Evolutionary conservation across 2,797 vertebrate genomes (phyloP).

Genomic region (Acridotheres tristis): DNA sequence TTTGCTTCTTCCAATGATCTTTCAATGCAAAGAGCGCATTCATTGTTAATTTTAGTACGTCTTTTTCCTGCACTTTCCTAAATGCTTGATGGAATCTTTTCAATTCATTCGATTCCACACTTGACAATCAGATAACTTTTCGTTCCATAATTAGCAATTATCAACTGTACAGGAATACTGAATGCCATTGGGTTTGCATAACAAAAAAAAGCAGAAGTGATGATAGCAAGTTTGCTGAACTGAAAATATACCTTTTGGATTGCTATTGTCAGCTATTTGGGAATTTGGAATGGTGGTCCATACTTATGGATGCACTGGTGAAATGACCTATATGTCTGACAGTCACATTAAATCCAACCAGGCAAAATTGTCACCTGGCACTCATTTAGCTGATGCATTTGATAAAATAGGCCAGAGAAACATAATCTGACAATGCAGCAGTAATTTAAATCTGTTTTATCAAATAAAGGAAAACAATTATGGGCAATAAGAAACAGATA

Average conservation of each 20-base stretch:
- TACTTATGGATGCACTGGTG: background rate
- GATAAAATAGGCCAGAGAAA: background rate
- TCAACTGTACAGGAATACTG: conserved; percentile 37
- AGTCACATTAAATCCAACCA: background rate
- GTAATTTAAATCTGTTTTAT: conserved; percentile 20
- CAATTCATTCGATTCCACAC: conserved; percentile 23
- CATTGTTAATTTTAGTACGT: conserved; percentile 58
- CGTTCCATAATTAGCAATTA: conserved; percentile 63
- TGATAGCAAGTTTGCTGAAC: conserved; percentile 34
- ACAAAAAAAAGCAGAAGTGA: conserved; percentile 49
- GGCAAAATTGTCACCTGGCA: background rate
- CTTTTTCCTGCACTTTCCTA: conserved; percentile 29
- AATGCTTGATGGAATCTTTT: conserved; percentile 39
- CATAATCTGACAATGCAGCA: background rate
- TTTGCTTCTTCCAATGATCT: conserved; percentile 52
- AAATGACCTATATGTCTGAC: background rate
- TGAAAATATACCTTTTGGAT: conserved; percentile 32
- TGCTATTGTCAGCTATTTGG: conserved; percentile 1
- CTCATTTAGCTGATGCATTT: background rate
- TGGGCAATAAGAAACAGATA: background rate
- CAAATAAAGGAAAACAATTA: conserved; percentile 4
- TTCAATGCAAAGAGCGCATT: conserved; percentile 27
- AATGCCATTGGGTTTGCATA: conserved; percentile 22
- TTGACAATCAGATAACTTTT: conserved; percentile 59
- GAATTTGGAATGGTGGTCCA: background rate